Evolutionary conservation across 2,797 vertebrate genomes (phyloP).

Genomic region (Poeciliopsis presidionis): DNA sequence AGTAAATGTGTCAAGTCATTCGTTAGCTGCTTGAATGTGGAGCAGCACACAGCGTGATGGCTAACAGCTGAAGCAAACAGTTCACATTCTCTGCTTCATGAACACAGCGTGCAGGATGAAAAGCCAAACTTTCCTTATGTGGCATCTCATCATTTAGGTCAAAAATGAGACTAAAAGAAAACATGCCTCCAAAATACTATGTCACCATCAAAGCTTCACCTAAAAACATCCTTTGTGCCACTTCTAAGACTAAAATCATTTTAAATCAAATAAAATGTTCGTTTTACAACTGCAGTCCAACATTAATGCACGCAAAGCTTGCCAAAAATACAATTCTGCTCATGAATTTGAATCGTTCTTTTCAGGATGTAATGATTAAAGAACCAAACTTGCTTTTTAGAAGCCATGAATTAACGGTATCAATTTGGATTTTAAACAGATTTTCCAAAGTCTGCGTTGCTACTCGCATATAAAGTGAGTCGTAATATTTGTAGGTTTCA

Average conservation of each 20-base stretch:
- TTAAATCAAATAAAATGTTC: not conserved
- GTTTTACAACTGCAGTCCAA: not conserved
- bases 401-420: not conserved
- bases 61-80: conserved; percentile 57
- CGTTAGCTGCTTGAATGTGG: conserved; percentile 23
- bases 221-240: conserved; percentile 15
- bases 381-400: not conserved
- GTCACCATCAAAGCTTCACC: not conserved
- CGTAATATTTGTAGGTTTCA: not conserved
- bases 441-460: not conserved
- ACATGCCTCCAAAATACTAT: not conserved
- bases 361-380: not conserved
- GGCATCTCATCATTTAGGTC: conserved; percentile 33
- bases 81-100: conserved; percentile 51
- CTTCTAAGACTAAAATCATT: conserved; percentile 1
- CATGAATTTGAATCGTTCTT: not conserved
- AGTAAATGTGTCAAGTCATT: conserved; percentile 51
- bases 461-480: not conserved
- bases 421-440: not conserved
- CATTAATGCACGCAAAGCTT: not conserved
- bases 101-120: conserved; percentile 7
- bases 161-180: conserved; percentile 27
- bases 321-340: not conserved
- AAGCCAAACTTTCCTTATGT: conserved; percentile 23
- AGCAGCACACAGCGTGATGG: conserved; percentile 28